phyloP scores from a whole-genome alignment of 1,140 invertebrate genomes.

The Drosophila sp. region DNA sequence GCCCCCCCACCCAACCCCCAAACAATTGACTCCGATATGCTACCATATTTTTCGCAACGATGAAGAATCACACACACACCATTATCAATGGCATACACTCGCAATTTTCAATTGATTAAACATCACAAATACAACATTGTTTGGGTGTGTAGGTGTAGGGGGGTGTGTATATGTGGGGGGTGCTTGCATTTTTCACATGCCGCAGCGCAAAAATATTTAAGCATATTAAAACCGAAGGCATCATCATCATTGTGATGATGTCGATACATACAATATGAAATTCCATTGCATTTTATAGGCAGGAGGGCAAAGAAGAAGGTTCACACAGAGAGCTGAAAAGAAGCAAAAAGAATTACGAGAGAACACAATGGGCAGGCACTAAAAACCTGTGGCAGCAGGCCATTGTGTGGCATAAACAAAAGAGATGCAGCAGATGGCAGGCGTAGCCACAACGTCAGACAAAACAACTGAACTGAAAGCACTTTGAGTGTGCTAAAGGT shows the following conservation, averaged over 20 bases:
- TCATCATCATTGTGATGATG: conserved; percentile 45
- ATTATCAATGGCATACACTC: conserved; percentile 52
- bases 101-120: conserved; percentile 77
- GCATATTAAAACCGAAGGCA: conserved; percentile 69
- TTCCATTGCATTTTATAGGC: conserved; percentile 80
- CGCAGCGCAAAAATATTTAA: conserved; percentile 70
- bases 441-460: conserved; percentile 57
- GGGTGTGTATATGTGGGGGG: conserved; percentile 29
- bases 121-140: conserved; percentile 40
- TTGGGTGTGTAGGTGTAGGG: conserved; percentile 1
- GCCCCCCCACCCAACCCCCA: conserved; percentile 1
- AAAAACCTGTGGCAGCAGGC: conserved; percentile 74
- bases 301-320: conserved; percentile 25
- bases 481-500: conserved; percentile 73
- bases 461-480: conserved; percentile 55
- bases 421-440: conserved; percentile 71
- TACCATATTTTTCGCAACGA: conserved; percentile 11
- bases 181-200: conserved; percentile 74
- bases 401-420: conserved; percentile 79
- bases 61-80: conserved; percentile 5
- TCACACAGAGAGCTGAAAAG: background rate
- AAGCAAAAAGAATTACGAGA: conserved; percentile 1
- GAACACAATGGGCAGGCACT: conserved; percentile 65
- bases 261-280: conserved; percentile 68
- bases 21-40: conserved; percentile 55